Evolutionary conservation across 1,140 invertebrate genomes (phyloP), one percentile per base, ranked within the genome.

Genomic region (Ips typographus): DNA sequence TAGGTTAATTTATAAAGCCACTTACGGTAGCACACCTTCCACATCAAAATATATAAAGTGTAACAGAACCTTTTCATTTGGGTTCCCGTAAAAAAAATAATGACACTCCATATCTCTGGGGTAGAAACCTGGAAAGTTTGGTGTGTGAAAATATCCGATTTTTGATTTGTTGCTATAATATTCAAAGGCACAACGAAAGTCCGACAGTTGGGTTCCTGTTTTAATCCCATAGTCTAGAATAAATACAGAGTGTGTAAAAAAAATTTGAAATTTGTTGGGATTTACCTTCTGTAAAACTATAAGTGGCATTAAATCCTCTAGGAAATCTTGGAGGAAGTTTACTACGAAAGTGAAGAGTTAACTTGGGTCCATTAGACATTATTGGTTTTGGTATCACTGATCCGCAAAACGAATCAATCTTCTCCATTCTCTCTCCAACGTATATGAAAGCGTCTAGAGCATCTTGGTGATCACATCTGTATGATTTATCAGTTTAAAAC

Each of bases 111-210:
- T 94, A 78, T 96, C 90, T 69, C 94, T 84, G 0, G 95, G 94
- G 83, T 98, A 98, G 41, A 88, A 88, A 4, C 96, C 96, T 0
- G 95, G 95, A 77, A 92, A 96, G 82, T 98, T 98, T 1, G 95
- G 94, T 3, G 93, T 95, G 55, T 90, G 88, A 78, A 98, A 94
- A 36, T 90, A 90, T 7, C 95, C 95, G 76, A 89, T 91, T 70
- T 84, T 84, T 4, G 87, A 85, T 73, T 89, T 88, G 65, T 87
- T 90, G 80, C 94, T 94, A 80, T 92, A 91, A 81, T 88, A 93
- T 49, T 87, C 86, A 76, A 94, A 94, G 61, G 89, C 90, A 82
- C 92, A 94, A 8, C 91, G 90, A 75, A 89, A 88, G 57, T 88
- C 84, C 42, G 84, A 82, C 65, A 91, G 80, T 74, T 94, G 93